Evolutionary conservation across 1,140 invertebrate species (phyloP).

Genomic region (Hestina assimilis): DNA sequence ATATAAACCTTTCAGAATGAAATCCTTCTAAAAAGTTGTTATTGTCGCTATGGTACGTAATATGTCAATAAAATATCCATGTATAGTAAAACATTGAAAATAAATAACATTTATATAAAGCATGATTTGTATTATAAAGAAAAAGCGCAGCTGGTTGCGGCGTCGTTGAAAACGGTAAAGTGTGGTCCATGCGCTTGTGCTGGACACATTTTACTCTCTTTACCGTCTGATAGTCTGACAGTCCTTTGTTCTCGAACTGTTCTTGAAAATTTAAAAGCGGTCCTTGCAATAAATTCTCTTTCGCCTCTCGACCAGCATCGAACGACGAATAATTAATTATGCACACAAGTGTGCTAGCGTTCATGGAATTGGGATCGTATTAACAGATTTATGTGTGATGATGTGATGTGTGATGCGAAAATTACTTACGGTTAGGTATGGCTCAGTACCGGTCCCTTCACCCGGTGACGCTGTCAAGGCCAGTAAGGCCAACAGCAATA

Average conservation of each 20-base stretch:
- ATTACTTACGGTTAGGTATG: too few species aligned
- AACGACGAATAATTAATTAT: conserved; percentile 58
- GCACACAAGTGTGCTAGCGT: conserved; percentile 28
- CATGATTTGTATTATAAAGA: not conserved
- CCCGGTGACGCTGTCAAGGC: too few species aligned
- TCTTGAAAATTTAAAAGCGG: conserved; percentile 64
- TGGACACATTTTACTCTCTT: conserved; percentile 65
- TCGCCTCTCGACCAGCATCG: conserved; percentile 29
- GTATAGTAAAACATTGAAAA: not conserved
- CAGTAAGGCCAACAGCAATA: too few species aligned
- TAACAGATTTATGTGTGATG: conserved; percentile 16
- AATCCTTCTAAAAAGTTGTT: too few species aligned
- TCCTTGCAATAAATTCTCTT: conserved; percentile 56
- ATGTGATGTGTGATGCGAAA: too few species aligned
- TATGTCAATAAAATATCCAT: not conserved
- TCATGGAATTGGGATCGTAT: conserved; percentile 16
- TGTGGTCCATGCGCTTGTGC: conserved; percentile 47
- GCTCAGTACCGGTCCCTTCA: too few species aligned
- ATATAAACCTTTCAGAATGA: too few species aligned
- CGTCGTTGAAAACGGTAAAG: conserved; percentile 44
- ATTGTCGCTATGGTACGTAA: not conserved
- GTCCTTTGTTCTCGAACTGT: conserved; percentile 57
- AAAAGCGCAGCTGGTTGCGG: conserved; percentile 42
- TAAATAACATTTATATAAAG: conserved; percentile 12
- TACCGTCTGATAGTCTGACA: conserved; percentile 52